Evolutionary conservation across 2,113 vertebrate genomes (phyloP), one percentile per base, ranked within the genome.

Genomic region (Anarrhichthys ocellatus): DNA sequence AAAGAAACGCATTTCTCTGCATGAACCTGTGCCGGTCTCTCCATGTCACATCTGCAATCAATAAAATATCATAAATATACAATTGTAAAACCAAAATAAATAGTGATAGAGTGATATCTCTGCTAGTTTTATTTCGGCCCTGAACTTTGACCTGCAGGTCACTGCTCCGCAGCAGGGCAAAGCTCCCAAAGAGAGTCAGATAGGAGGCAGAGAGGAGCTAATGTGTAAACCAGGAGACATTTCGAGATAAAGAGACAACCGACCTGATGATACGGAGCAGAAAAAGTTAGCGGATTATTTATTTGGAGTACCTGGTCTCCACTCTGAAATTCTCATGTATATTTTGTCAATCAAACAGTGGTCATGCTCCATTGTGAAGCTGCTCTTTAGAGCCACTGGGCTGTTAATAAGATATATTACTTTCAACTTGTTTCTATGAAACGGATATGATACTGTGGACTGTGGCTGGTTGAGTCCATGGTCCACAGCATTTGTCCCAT

Each of bases 141-240:
- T 81, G 82, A 88, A 69, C 87, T 90, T 80, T 89, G 85, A 90
- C 90, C 82, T 54, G 36, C 71, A 63, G 83, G 61, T 89, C 83
- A 70, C 6, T 36, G 74, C 75, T 61, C 61, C 76, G 69, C 38
- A 22, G 63, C 61, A 4, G 38, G 22, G 56, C 58, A 2, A 38
- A 32, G 29, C 52, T 48, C 54, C 50, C 32, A 20, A 9, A n/a
- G 59, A 63, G 63, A 36, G 40, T 2, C 58, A 48, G 82, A 72
- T 65, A 70, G 59, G 38, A 80, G 72, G 24, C 62, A 11, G 77
- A 48, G 32, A 56, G 54, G 58, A 82, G 84, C 69, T 82, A 87
- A 85, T 87, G 66, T 87, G 88, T 77, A 89, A 89, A 75, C 81
- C 78, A 72, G 70, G 64, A 71, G 76, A 72, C 76, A 66, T 79